Percentiles rank a stretch among this genome's conserved stretches.
These are phyloP conservation scores for Hafferia zeledoni DNA, from an alignment of 2,797 vertebrate genomes.

Conservation along the genomic window DNA sequence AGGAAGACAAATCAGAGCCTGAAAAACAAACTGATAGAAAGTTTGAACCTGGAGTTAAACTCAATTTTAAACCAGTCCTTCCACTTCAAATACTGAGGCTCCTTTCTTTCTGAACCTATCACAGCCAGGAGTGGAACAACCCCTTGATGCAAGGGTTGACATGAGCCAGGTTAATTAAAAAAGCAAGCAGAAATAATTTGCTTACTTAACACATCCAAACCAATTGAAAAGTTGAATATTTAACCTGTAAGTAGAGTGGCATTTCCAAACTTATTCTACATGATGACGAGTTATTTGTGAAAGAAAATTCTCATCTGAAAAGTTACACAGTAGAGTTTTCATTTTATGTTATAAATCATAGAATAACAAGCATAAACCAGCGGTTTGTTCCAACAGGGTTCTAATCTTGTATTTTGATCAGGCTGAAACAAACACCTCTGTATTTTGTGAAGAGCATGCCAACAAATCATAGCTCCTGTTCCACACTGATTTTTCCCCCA, in stretches of 20 bases:
- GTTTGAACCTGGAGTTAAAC: background rate
- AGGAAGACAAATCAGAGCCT: background rate
- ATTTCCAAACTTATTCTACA: background rate
- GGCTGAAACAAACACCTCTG: background rate
- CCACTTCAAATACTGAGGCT: background rate
- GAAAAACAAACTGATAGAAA: background rate
- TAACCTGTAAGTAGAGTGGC: accelerated
- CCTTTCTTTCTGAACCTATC: background rate
- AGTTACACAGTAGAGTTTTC: background rate
- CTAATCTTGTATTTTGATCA: background rate
- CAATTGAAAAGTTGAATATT: background rate
- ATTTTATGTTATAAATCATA: background rate
- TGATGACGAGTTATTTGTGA: background rate
- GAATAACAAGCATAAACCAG: background rate
- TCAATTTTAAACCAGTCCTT: background rate
- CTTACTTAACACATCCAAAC: background rate
- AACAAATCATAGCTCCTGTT: background rate
- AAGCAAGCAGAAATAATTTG: background rate
- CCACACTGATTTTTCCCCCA: background rate
- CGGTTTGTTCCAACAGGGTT: background rate
- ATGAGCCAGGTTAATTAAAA: background rate
- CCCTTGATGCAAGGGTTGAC: background rate
- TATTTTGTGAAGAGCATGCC: accelerated
- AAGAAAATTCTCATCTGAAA: background rate
- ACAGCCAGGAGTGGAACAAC: no score